A percentile compares a stretch with the other conserved stretches of the same genome.
These are phyloP conservation scores for Chelon auratus DNA, from an alignment of 2,797 vertebrate genomes.

Conservation along the genomic window DNA sequence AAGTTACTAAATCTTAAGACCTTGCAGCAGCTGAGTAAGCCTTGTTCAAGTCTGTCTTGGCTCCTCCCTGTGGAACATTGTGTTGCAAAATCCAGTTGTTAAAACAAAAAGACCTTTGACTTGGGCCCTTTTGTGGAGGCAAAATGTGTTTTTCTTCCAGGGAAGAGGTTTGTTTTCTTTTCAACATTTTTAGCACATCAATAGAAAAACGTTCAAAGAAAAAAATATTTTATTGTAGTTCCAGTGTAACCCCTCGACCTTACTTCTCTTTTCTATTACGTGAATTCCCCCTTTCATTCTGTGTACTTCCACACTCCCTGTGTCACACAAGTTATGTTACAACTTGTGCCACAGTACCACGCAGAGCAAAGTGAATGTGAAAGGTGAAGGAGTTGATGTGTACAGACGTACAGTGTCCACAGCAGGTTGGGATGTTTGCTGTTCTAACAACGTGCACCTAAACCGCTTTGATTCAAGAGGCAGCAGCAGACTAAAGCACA, in stretches of 20 bases:
- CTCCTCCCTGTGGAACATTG: background rate
- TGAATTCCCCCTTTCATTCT: background rate
- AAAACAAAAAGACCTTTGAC: slow-evolving; percentile 35
- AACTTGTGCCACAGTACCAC: slow-evolving; percentile 21
- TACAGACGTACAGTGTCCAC: slow-evolving; percentile 44
- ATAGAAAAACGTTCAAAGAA: slow-evolving; percentile 10
- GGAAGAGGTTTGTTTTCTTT: slow-evolving; percentile 4
- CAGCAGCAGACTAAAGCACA: slow-evolving; percentile 47
- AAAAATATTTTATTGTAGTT: slow-evolving; percentile 14
- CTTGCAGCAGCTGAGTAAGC: slow-evolving; percentile 1
- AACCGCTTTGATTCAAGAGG: slow-evolving; percentile 58
- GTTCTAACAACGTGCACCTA: slow-evolving; percentile 43
- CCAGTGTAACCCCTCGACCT: background rate
- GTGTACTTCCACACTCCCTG: background rate
- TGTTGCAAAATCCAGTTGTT: slow-evolving; percentile 11
- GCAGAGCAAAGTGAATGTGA: background rate
- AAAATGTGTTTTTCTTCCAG: background rate
- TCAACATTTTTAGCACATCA: background rate
- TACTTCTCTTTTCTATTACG: background rate
- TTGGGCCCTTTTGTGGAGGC: slow-evolving; percentile 1
- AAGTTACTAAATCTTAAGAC: slow-evolving; percentile 26
- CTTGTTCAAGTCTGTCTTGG: slow-evolving; percentile 4
- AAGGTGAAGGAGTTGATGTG: slow-evolving; percentile 2
- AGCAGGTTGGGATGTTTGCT: slow-evolving; percentile 42
- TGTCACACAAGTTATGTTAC: background rate